A percentile compares a stretch with the other conserved stretches of the same genome.
phyloP scores from a whole-genome alignment of 2,888 invertebrate species.

The Exocentrus adspersus region DNA sequence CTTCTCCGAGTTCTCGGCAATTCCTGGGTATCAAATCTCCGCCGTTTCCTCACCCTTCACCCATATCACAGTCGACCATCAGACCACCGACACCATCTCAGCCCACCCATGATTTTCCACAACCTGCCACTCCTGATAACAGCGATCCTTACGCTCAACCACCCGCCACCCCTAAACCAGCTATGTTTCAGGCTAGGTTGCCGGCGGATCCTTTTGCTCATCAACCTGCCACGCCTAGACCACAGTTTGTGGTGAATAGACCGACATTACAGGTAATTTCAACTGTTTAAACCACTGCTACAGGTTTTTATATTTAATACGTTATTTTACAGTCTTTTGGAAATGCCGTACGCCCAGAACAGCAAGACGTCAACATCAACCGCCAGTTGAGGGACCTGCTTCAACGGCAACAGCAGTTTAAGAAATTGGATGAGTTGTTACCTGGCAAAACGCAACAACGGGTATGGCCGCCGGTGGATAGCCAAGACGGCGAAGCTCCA shows the following conservation, averaged over 20 bases:
- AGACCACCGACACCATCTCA: constrained; percentile 55
- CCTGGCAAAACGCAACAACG: constrained; percentile 63
- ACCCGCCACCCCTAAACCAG: constrained; percentile 68
- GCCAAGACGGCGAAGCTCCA: constrained; percentile 52
- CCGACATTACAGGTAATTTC: constrained; percentile 45
- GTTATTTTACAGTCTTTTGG: constrained; percentile 46
- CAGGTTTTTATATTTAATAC: not conserved
- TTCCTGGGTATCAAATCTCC: constrained; percentile 58
- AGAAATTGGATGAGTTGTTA: constrained; percentile 66
- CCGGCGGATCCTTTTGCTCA: constrained; percentile 64
- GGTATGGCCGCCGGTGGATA: constrained; percentile 66
- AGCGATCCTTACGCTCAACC: constrained; percentile 67
- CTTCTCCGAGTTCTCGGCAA: constrained; percentile 56
- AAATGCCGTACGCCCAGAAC: constrained; percentile 51
- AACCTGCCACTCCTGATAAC: constrained; percentile 49
- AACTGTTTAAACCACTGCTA: no score
- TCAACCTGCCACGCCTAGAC: constrained; percentile 67
- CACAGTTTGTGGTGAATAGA: constrained; percentile 62
- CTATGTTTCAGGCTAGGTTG: constrained; percentile 50
- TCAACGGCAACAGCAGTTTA: constrained; percentile 76
- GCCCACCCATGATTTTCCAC: constrained; percentile 48
- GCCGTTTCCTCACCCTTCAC: constrained; percentile 50
- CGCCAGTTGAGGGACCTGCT: constrained; percentile 83
- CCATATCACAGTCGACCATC: constrained; percentile 47
- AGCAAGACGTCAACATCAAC: constrained; percentile 69